Conservation (phyloP, 2,113 vertebrate genomes). For the Psephotus haematonotus region DNA sequence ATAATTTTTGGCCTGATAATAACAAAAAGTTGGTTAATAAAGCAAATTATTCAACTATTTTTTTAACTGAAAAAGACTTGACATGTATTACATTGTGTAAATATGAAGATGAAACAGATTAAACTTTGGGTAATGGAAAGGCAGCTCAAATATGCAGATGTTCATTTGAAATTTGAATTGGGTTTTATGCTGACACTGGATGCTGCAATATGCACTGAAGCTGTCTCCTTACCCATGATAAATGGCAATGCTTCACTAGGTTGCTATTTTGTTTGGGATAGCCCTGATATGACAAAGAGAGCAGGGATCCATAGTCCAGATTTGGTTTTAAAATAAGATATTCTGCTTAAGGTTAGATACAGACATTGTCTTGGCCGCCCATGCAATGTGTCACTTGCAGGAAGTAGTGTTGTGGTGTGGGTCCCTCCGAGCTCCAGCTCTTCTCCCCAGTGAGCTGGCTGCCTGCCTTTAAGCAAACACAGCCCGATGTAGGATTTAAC, state of each 20-base stretch:
- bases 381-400: not conserved
- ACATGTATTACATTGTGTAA: fast-evolving
- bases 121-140: not conserved
- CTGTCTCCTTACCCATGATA: fast-evolving
- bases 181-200: not conserved
- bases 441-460: not conserved
- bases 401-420: not conserved
- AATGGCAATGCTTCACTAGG: fast-evolving
- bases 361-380: not conserved
- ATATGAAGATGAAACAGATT: not conserved
- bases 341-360: not conserved
- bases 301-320: too few species aligned
- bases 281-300: not conserved
- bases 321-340: not conserved
- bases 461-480: not conserved
- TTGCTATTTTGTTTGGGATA: not conserved
- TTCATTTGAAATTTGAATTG: not conserved
- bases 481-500: too few species aligned
- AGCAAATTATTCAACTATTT: not conserved
- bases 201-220: fast-evolving
- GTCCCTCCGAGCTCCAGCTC: not conserved
- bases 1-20: not conserved
- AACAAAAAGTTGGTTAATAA: not conserved
- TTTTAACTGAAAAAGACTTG: not conserved
- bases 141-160: not conserved